Base-by-base conservation (phyloP, 1,140 invertebrate genomes). In the Cryptotermes secundus region DNA sequence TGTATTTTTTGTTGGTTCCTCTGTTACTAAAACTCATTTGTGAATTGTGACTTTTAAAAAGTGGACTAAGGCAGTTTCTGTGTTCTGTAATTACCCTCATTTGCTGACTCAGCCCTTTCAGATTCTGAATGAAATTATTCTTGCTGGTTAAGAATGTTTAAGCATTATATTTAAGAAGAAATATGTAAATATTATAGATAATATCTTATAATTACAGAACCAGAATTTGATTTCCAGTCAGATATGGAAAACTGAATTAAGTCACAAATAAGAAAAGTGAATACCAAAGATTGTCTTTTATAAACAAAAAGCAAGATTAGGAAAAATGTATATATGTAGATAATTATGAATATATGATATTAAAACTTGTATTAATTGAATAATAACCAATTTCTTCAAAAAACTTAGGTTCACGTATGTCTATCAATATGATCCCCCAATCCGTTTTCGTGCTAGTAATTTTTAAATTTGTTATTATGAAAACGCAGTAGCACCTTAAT, bases 271-370 rank as follows among this genome's bases (percentile, higher is more conserved):
- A 12, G 26, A n/a, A 65, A 26, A 31, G 16, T 45, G n/a, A 65
- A 65, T 65, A 65, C 59, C 59, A 65, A 65, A 65, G 59, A 65
- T 65, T 65, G 59, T 65, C 59, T 65, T 65, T 65, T 65, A 65
- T 65, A 65, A n/a, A 65, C 2, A 65, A n/a, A 26, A 65, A 65
- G 6, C 7, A 65, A 65, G n/a, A 1, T n/a, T n/a, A 31, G 26
- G 24, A 26, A 65, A 65, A n/a, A 31, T 65, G n/a, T 65, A 65
- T n/a, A 65, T n/a, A 65, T 65, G 59, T 65, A 65, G 59, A 65
- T 65, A 65, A n/a, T 65, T 9, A 65, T n/a, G 59, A n/a, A 65
- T 65, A 65, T 65, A 65, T 7, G 59, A 65, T 65, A 65, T 65
- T 65, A 65, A 65, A 65, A 65, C 12, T n/a, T 65, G 59, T 65